Evolutionary conservation across 1,140 invertebrate genomes (phyloP).

Genomic region (Leguminivora glycinivorella): DNA sequence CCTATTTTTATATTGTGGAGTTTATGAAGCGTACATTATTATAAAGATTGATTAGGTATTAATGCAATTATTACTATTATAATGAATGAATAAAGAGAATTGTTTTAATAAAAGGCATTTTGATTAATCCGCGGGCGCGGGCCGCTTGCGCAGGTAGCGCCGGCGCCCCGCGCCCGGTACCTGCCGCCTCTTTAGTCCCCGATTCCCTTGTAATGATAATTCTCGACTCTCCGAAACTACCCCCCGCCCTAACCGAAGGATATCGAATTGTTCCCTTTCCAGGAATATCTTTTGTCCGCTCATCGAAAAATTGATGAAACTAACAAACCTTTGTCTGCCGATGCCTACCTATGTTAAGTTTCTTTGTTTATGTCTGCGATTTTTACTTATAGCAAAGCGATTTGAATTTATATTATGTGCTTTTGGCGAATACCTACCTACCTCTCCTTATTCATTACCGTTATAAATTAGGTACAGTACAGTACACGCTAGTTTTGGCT

Average conservation of each 20-base stretch:
- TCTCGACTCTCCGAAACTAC: neutral
- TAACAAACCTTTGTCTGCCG: neutral
- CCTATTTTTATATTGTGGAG: slow-evolving; percentile 76
- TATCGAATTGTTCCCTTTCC: slow-evolving; percentile 2
- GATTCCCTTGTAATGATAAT: slow-evolving; percentile 29
- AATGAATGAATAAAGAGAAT: slow-evolving; percentile 70
- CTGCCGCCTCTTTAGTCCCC: slow-evolving; percentile 53
- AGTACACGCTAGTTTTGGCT: too few species aligned
- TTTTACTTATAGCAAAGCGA: slow-evolving; percentile 6
- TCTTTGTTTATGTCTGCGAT: neutral
- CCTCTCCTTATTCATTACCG: too few species aligned
- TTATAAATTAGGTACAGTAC: too few species aligned
- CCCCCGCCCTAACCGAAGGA: neutral
- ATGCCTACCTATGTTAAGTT: neutral
- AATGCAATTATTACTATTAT: slow-evolving; percentile 70
- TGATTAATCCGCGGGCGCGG: slow-evolving; percentile 31
- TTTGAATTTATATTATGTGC: neutral
- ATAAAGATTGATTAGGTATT: slow-evolving; percentile 61
- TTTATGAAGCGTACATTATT: slow-evolving; percentile 74
- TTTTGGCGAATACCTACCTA: slow-evolving; percentile 7
- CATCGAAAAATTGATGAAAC: neutral
- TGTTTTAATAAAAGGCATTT: slow-evolving; percentile 68
- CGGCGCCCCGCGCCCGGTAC: slow-evolving; percentile 49
- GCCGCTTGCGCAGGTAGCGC: slow-evolving; percentile 62
- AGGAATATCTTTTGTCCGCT: slow-evolving; percentile 3